A percentile compares a stretch with the other conserved stretches of the same genome.
Conservation (phyloP, 2,888 invertebrate species). For the Xanthia togata region DNA sequence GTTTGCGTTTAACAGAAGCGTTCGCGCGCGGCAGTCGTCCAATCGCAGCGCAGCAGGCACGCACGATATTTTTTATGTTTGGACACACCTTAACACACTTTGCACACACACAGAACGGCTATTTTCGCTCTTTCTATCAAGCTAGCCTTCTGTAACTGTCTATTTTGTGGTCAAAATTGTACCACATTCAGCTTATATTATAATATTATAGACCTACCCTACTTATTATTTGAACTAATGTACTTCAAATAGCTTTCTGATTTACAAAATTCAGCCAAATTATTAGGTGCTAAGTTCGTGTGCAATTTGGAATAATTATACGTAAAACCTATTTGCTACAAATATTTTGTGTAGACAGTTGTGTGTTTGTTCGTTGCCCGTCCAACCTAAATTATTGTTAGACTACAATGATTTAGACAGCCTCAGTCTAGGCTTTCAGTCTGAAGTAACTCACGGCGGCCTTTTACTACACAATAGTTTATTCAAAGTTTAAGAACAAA, state of each 20-base stretch:
- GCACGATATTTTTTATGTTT: too few species aligned
- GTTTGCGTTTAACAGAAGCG: too few species aligned
- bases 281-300: neutral
- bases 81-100: too few species aligned
- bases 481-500: neutral
- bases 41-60: too few species aligned
- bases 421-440: neutral
- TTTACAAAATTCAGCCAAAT: conserved; percentile 12
- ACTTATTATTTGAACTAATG: conserved; percentile 14
- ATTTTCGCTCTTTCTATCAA: neutral
- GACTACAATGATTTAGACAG: too few species aligned
- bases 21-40: too few species aligned
- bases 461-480: neutral
- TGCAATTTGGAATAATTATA: neutral
- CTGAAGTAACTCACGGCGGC: neutral
- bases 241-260: neutral
- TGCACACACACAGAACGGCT: too few species aligned
- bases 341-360: neutral
- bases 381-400: neutral
- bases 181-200: neutral
- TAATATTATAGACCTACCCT: neutral
- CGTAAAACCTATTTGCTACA: neutral
- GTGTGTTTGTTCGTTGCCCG: neutral
- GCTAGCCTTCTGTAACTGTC: neutral
- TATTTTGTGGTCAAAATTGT: neutral